These are phyloP conservation scores for Palaemon carinicauda DNA, from an alignment of 1,140 invertebrate genomes.

Conservation along the genomic window DNA sequence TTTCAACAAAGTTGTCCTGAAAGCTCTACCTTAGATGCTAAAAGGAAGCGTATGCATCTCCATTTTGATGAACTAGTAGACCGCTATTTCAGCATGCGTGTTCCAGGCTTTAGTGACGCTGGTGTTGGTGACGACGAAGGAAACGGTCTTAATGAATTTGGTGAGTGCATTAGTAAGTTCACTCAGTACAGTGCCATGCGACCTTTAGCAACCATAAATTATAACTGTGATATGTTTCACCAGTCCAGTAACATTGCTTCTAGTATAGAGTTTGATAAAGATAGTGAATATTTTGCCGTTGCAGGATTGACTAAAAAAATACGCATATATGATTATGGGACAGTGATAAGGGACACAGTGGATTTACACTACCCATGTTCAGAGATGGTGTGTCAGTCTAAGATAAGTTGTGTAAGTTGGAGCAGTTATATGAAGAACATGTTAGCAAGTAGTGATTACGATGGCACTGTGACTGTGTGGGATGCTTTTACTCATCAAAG, in stretches of 20 bases:
- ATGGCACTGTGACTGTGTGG: constrained; percentile 93
- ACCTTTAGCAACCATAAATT: constrained; percentile 86
- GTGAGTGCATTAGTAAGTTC: constrained; percentile 88
- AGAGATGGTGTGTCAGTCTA: constrained; percentile 93
- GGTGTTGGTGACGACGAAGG: constrained; percentile 60
- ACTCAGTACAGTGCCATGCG: constrained; percentile 82
- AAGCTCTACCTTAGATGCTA: constrained; percentile 70
- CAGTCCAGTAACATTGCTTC: constrained; percentile 90
- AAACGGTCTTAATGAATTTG: constrained; percentile 74
- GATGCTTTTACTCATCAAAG: constrained; percentile 83
- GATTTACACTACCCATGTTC: constrained; percentile 92
- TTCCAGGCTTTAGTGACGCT: constrained; percentile 71
- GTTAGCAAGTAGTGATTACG: constrained; percentile 94
- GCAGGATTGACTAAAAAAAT: constrained; percentile 96
- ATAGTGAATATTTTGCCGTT: constrained; percentile 95
- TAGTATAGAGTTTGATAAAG: constrained; percentile 96
- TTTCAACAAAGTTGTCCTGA: constrained; percentile 29
- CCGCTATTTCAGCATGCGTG: constrained; percentile 82
- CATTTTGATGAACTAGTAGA: constrained; percentile 92
- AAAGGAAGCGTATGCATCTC: constrained; percentile 79
- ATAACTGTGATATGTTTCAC: constrained; percentile 87
- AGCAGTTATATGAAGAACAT: constrained; percentile 91
- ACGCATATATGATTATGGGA: constrained; percentile 90
- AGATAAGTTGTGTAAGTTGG: constrained; percentile 95
- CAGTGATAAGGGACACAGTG: constrained; percentile 82